phyloP scores from a whole-genome alignment of 2,888 invertebrate species.

The Limnephilus marmoratus region DNA sequence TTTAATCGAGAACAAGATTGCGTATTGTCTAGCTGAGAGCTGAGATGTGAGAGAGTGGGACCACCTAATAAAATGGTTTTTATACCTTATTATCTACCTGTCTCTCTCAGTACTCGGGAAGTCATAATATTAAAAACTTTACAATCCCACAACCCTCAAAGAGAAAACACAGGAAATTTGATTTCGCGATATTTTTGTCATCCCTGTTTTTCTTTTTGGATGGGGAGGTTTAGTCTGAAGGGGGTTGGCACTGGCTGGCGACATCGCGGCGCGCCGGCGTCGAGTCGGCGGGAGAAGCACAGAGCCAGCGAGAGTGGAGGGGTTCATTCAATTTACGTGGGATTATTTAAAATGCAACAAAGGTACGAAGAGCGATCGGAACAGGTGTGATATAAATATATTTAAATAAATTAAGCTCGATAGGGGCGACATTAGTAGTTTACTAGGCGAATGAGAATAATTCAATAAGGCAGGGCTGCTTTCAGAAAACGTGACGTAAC shows the following conservation, averaged over 20 bases:
- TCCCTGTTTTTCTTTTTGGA: not conserved
- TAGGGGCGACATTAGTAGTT: not conserved
- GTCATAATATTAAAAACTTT: too few relatives aligned
- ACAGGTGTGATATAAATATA: conserved; percentile 3
- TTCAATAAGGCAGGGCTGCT: not conserved
- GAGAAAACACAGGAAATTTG: too few relatives aligned
- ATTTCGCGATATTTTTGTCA: not conserved
- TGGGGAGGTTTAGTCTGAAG: not conserved
- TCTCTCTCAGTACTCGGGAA: too few relatives aligned
- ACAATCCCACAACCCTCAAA: too few relatives aligned
- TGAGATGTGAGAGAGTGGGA: too few relatives aligned
- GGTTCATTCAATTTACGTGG: conserved; percentile 26
- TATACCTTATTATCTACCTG: too few relatives aligned
- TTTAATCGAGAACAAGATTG: too few relatives aligned
- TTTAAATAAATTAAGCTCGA: not conserved
- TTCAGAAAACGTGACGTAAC: not conserved
- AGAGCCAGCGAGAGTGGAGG: not conserved
- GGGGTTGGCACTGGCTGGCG: conserved; percentile 27
- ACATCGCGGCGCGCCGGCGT: conserved; percentile 40
- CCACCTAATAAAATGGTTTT: too few relatives aligned
- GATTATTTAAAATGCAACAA: conserved; percentile 30
- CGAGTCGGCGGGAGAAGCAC: not conserved
- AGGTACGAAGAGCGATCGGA: not conserved
- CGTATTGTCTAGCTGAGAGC: too few relatives aligned
- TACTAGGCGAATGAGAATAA: not conserved